These are phyloP conservation scores for Sciurus vulgaris DNA, from an alignment of 2,797 vertebrate species.

Conservation along the genomic window DNA sequence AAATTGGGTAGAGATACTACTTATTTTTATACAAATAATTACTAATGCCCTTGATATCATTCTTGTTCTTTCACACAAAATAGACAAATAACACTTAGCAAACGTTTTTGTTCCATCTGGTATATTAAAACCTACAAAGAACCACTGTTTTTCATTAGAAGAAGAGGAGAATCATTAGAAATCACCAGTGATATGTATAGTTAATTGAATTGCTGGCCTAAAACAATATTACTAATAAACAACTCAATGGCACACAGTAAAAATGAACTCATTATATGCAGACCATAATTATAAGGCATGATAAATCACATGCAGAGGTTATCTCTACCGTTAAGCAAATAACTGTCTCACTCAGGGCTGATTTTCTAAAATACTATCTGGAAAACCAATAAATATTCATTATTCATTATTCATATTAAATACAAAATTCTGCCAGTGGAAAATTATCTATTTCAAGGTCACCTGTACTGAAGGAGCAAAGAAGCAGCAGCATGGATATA, in stretches of 20 bases:
- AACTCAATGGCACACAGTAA: conserved; percentile 74
- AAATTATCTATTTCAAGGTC: conserved; percentile 76
- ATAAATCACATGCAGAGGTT: conserved; percentile 56
- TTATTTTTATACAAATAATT: conserved; percentile 32
- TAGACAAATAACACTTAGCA: neutral
- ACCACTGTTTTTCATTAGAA: conserved; percentile 51
- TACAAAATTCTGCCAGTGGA: conserved; percentile 61
- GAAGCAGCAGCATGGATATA: neutral
- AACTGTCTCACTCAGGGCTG: conserved; percentile 61
- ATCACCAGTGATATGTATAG: conserved; percentile 61
- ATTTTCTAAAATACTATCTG: conserved; percentile 76
- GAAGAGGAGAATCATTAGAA: conserved; percentile 65
- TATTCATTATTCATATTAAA: conserved; percentile 78
- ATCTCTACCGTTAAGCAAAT: conserved; percentile 54
- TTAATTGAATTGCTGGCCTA: conserved; percentile 78
- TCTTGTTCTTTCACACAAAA: conserved; percentile 33
- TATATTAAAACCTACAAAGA: conserved; percentile 42
- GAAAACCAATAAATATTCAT: conserved; percentile 78
- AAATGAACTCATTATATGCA: conserved; percentile 67
- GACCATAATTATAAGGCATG: conserved; percentile 75
- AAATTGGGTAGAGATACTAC: neutral
- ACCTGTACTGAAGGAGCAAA: conserved; percentile 31
- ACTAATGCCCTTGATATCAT: neutral
- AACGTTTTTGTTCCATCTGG: neutral
- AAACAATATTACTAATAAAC: conserved; percentile 75